These are phyloP conservation scores for Varecia variegata DNA, from an alignment of 2,797 vertebrate genomes.

Conservation along the genomic window DNA sequence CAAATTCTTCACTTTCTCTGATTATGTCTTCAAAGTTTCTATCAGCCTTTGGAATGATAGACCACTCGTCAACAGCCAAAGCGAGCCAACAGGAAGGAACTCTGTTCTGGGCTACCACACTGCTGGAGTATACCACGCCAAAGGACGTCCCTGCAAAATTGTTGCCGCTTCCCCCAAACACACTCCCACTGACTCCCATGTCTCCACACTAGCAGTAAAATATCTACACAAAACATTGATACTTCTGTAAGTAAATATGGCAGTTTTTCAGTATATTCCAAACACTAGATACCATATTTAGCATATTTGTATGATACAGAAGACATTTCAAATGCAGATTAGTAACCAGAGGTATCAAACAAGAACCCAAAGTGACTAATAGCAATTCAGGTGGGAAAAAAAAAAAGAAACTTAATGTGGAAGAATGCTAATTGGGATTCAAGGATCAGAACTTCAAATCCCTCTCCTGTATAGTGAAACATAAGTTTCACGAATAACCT, in stretches of 20 bases:
- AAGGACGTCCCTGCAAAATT: background rate
- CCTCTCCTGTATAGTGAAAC: background rate
- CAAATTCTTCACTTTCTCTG: background rate
- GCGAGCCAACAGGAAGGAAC: background rate
- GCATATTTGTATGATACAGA: conserved; percentile 63
- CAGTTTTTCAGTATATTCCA: conserved; percentile 1
- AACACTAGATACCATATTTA: conserved; percentile 35
- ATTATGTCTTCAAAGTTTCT: background rate
- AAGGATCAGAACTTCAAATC: conserved; percentile 39
- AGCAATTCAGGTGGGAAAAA: conserved; percentile 68
- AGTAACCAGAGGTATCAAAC: conserved; percentile 70
- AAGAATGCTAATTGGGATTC: conserved; percentile 54
- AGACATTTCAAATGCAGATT: conserved; percentile 77
- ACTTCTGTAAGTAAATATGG: conserved; percentile 11
- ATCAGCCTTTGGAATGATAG: background rate
- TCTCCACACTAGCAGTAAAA: conserved; percentile 16
- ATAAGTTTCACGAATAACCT: conserved; percentile 35
- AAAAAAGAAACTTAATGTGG: conserved; percentile 58
- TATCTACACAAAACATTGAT: background rate
- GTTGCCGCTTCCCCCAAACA: background rate
- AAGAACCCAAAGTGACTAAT: conserved; percentile 72
- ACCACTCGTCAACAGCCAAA: background rate
- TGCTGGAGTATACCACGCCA: background rate
- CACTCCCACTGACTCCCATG: background rate
- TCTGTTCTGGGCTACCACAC: background rate